phyloP scores from a whole-genome alignment of 2,113 vertebrate genomes.

The Ivindomyrus marchei region DNA sequence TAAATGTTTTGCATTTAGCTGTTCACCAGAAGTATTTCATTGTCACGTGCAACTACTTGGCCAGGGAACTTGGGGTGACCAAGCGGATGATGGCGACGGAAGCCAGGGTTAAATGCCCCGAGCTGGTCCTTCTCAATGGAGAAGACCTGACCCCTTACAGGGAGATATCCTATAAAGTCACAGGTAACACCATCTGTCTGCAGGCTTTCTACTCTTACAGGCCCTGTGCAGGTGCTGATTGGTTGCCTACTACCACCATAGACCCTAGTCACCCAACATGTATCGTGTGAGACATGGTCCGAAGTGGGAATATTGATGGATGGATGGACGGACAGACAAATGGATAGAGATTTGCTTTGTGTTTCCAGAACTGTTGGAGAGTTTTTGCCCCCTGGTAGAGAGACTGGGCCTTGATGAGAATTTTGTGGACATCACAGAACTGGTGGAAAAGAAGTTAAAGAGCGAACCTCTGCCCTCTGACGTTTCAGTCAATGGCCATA shows the following conservation, averaged over 20 bases:
- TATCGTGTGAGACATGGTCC: background rate
- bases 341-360: conserved; percentile 17
- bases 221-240: background rate
- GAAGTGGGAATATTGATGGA: background rate
- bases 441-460: conserved; percentile 64
- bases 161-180: conserved; percentile 80
- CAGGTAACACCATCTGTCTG: conserved; percentile 59
- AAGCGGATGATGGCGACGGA: conserved; percentile 74
- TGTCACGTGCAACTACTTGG: conserved; percentile 86
- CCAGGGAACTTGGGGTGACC: conserved; percentile 68
- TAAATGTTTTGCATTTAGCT: conserved; percentile 48
- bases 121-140: conserved; percentile 78
- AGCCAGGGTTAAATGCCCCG: conserved; percentile 76
- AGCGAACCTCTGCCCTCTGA: conserved; percentile 19
- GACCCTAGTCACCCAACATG: too few relatives aligned
- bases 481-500: conserved; percentile 59
- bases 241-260: background rate
- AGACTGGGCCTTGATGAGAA: conserved; percentile 87
- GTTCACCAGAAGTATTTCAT: conserved; percentile 78
- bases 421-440: conserved; percentile 77
- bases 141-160: conserved; percentile 83
- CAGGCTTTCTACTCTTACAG: background rate
- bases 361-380: conserved; percentile 70
- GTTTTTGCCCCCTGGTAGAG: conserved; percentile 76
- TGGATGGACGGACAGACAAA: background rate